Percentiles rank a stretch among this genome's conserved stretches.
phyloP scores from a whole-genome alignment of 2,888 invertebrate genomes.

The Pecten maximus region DNA sequence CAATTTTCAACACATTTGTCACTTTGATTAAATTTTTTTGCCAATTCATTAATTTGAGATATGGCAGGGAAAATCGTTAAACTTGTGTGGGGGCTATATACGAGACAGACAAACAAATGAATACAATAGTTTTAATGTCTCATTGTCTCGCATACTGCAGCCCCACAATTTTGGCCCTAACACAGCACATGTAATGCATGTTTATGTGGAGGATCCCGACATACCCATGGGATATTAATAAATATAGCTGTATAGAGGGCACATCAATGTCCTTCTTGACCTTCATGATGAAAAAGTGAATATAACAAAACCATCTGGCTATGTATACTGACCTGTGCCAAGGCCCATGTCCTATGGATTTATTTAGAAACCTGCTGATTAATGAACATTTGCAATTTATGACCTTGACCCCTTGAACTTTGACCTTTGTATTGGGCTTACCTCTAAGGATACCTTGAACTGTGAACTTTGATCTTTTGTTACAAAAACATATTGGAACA shows the following conservation, averaged over 20 bases:
- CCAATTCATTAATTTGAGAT: slow-evolving; percentile 23
- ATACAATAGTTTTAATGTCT: background rate
- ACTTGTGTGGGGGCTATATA: background rate
- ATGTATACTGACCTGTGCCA: background rate
- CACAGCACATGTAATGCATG: background rate
- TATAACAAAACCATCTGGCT: background rate
- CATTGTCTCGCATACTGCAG: background rate
- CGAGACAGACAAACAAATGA: slow-evolving; percentile 7
- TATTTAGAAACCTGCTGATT: no score
- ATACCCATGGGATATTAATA: background rate
- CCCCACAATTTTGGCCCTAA: background rate
- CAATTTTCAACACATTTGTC: background rate
- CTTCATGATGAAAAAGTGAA: background rate
- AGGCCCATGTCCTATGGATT: background rate
- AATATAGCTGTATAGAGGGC: background rate
- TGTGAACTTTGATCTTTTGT: no score
- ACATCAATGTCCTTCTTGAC: background rate
- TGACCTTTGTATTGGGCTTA: background rate
- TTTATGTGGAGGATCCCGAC: background rate
- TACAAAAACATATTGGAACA: no score
- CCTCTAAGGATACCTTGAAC: background rate
- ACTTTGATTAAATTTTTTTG: background rate
- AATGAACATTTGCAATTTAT: no score
- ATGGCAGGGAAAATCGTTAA: background rate
- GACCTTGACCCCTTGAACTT: background rate